These are phyloP conservation scores for Blastobasis lacticolella DNA, from an alignment of 2,888 invertebrate genomes.

Conservation along the genomic window DNA sequence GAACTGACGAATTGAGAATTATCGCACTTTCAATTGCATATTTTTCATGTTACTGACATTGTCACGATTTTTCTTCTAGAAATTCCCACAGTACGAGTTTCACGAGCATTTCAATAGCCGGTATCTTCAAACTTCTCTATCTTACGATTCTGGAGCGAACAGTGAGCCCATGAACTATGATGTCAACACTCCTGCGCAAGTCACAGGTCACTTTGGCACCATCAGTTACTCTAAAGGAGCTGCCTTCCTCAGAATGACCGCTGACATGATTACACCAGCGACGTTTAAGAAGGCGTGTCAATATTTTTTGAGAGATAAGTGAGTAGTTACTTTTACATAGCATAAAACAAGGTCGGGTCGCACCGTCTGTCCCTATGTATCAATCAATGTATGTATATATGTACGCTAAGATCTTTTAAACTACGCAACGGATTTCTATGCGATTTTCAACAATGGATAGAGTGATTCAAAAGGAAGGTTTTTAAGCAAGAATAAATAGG, in stretches of 20 bases:
- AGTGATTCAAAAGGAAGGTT: no score
- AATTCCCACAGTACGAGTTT: slow-evolving; percentile 76
- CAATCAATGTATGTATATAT: no score
- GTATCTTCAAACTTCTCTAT: slow-evolving; percentile 78
- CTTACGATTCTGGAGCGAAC: slow-evolving; percentile 45
- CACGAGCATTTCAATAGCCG: slow-evolving; percentile 82
- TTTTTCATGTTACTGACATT: no score
- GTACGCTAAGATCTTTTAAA: no score
- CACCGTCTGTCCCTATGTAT: no score
- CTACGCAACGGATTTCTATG: no score
- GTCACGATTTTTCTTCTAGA: slow-evolving; percentile 42
- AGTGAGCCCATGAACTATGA: slow-evolving; percentile 74
- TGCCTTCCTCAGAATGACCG: slow-evolving; percentile 55
- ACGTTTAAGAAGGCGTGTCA: slow-evolving; percentile 44
- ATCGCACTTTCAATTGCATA: no score
- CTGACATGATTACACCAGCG: slow-evolving; percentile 43
- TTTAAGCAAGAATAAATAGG: no score
- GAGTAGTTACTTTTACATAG: slow-evolving; percentile 22
- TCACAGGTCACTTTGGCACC: slow-evolving; percentile 77
- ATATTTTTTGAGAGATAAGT: slow-evolving; percentile 65
- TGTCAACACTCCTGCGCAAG: slow-evolving; percentile 76
- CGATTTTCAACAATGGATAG: no score
- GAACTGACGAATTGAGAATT: no score
- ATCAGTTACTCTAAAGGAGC: slow-evolving; percentile 82
- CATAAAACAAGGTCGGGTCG: no score